Conservation (phyloP, 2,797 vertebrate species). For the Loriculus beryllinus region DNA sequence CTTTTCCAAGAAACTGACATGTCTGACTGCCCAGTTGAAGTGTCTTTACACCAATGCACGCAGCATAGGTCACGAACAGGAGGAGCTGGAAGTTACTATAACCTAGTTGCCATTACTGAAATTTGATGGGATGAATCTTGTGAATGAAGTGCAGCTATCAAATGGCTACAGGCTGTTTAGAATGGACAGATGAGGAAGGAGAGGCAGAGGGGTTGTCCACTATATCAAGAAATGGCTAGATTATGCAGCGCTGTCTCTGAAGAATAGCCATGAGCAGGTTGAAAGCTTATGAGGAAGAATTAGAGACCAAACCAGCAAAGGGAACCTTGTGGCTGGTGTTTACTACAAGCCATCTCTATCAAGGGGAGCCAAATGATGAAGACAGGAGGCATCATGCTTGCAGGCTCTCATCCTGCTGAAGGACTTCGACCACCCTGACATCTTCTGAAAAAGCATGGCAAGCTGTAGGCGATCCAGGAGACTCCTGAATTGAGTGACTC, state of each 20-base stretch:
- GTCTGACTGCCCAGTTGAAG: fast-evolving
- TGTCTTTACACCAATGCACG: not conserved
- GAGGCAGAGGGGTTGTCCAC: not conserved
- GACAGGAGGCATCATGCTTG: not conserved
- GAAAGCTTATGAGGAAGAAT: not conserved
- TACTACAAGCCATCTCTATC: not conserved
- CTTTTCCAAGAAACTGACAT: not conserved
- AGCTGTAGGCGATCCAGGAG: not conserved
- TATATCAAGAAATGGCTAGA: not conserved
- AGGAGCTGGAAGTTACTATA: not conserved
- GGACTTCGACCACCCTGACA: not conserved
- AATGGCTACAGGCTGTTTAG: not conserved
- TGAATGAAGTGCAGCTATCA: too few relatives aligned
- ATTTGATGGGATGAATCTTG: not conserved
- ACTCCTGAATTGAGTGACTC: not conserved
- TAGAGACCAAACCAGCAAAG: not conserved
- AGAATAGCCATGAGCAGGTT: not conserved
- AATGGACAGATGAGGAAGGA: not conserved
- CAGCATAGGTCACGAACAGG: not conserved
- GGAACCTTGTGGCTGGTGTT: not conserved
- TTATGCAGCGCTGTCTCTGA: not conserved
- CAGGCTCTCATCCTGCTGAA: not conserved
- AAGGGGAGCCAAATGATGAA: not conserved
- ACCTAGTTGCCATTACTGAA: not conserved
- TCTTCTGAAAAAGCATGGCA: not conserved